Conservation (phyloP, 2,888 invertebrate genomes). For the Pammene aurita region DNA sequence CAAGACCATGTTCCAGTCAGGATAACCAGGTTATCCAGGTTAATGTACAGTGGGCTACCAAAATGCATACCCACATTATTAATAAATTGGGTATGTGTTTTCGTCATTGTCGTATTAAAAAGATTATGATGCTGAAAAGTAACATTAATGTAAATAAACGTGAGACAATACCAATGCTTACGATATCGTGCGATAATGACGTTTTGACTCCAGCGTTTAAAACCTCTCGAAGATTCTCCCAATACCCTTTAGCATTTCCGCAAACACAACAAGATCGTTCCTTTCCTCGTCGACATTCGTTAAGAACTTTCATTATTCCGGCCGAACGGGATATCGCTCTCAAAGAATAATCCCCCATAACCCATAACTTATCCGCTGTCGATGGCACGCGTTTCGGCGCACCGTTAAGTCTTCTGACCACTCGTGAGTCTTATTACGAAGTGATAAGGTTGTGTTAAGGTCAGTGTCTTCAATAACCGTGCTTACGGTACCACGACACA, state of each 20-base stretch:
- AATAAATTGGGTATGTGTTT: no score
- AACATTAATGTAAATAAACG: no score
- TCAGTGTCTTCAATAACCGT: constrained; percentile 75
- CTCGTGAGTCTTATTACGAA: neutral
- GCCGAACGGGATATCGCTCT: neutral
- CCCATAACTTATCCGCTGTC: constrained; percentile 48
- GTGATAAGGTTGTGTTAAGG: constrained; percentile 31
- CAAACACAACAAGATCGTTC: neutral
- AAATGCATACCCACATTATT: no score
- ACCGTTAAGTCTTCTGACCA: constrained; percentile 66
- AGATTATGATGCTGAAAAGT: no score
- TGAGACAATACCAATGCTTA: no score
- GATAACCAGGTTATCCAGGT: neutral
- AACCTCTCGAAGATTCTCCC: neutral
- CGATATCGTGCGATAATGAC: no score
- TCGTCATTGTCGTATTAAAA: no score
- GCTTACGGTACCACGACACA: constrained; percentile 48
- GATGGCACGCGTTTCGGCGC: constrained; percentile 61
- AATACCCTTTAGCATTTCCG: neutral
- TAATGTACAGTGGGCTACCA: no score
- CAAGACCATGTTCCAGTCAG: neutral
- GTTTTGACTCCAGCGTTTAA: no score
- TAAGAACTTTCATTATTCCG: constrained; percentile 11
- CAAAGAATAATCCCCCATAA: constrained; percentile 41
- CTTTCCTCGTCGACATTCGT: neutral